Evolutionary conservation across 2,113 vertebrate genomes (phyloP), one percentile per base, ranked within the genome.

Genomic region (Eolophus roseicapilla): DNA sequence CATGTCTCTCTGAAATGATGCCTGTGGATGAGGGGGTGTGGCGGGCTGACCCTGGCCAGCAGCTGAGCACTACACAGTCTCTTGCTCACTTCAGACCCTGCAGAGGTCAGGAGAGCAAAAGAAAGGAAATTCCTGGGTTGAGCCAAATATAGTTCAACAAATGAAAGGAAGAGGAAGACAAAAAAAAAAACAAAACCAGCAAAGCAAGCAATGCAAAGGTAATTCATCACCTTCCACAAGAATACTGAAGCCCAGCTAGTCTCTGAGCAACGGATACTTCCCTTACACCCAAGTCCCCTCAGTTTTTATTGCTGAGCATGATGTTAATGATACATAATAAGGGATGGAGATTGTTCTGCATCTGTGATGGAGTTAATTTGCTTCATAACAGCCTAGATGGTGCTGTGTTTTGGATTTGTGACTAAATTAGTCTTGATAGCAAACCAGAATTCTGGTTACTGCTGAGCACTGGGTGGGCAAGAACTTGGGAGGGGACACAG

Each of bases 171-270:
- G 14, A 37, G 21, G 28, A 60, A 52, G 5, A 7, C 46, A 60
- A 49, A 53, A 10, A 0, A 0, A 1, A 3, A 63, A 25, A 5
- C 41, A 25, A 5, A 39, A 10, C 37, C 13, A 17, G 18, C 18
- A 50, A 84, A 93, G 65, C 9, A 67, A 29, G 25, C 0, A 4
- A 8, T 81, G 7, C 2, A 81, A 55, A 60, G 19, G 19, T 13
- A 46, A 16, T 57, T 62, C 8, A 35, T 27, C 17, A 27, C 17
- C 5, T 62, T 88, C 57, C 76, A 13, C 4, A 35, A 41, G 47
- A 82, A 63, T 21, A 53, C 7, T 35, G 18, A 59, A 53, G 16
- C 4, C 19, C 39, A 44, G 9, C 2, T n/a, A 43, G 24, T 63
- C 20, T 78, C 52, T 59, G 49, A 60, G 13, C 23, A 83, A 31